Evolutionary conservation across 2,797 vertebrate species (phyloP).

Genomic region (Psittacula echo): DNA sequence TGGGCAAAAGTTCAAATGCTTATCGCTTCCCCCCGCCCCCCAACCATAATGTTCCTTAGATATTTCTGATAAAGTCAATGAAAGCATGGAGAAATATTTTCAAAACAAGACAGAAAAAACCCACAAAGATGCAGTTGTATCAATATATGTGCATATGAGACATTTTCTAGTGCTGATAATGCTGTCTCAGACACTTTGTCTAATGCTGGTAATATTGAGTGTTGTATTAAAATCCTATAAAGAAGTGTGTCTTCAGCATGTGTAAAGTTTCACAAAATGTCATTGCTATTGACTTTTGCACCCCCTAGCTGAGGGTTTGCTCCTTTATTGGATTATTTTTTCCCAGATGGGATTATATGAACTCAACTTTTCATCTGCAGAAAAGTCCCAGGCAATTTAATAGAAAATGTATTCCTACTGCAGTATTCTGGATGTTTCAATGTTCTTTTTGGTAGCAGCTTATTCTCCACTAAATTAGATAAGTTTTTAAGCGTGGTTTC

Average conservation of each 20-base stretch:
- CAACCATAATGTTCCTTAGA: background rate
- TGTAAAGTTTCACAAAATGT: conserved; percentile 43
- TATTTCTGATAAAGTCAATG: background rate
- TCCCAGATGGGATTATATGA: conserved; percentile 6
- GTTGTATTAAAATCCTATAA: conserved; percentile 15
- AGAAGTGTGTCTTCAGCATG: conserved; percentile 8
- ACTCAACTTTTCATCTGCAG: background rate
- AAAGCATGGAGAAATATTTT: background rate
- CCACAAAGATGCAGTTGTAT: background rate
- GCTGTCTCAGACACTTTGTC: conserved; percentile 5
- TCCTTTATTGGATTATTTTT: conserved; percentile 51
- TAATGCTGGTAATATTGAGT: conserved; percentile 29
- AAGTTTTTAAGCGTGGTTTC: background rate
- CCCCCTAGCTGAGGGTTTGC: background rate
- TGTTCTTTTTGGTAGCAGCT: background rate
- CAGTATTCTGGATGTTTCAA: background rate
- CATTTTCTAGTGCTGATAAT: conserved; percentile 32
- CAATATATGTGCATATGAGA: background rate
- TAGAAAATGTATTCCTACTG: background rate
- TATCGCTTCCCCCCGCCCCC: background rate
- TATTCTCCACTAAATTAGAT: background rate
- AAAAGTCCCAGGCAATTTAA: background rate
- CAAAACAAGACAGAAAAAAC: background rate
- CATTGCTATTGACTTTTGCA: conserved; percentile 35
- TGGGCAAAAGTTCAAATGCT: background rate